Percentiles rank a stretch among this genome's conserved stretches.
Conservation (phyloP, 2,888 invertebrate species). For the Coecobrya sp. region DNA sequence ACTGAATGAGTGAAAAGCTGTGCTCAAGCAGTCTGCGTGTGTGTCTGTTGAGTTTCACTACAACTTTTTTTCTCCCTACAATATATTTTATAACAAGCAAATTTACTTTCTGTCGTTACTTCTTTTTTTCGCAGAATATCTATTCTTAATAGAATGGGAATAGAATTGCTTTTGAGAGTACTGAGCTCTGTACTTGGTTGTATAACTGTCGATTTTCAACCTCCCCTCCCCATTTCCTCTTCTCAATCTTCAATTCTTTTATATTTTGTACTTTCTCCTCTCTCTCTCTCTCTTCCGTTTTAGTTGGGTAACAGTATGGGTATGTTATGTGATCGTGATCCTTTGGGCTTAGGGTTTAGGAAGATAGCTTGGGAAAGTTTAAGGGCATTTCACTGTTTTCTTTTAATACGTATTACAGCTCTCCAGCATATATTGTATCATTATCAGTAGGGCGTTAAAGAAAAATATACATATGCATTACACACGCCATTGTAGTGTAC, state of each 20-base stretch:
- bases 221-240: not conserved
- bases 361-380: slow-evolving; percentile 67
- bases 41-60: not conserved
- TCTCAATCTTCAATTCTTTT: not conserved
- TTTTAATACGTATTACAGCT: slow-evolving; percentile 40
- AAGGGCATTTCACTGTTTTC: slow-evolving; percentile 69
- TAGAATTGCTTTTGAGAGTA: slow-evolving; percentile 3
- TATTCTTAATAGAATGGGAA: slow-evolving; percentile 48
- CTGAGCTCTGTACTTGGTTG: not conserved
- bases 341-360: slow-evolving; percentile 67
- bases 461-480: slow-evolving; percentile 32
- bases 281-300: no score
- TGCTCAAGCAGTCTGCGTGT: not conserved
- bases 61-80: not conserved
- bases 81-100: slow-evolving; percentile 54
- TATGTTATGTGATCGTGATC: slow-evolving; percentile 17
- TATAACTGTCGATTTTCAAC: slow-evolving; percentile 57
- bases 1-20: slow-evolving; percentile 54
- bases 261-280: not conserved
- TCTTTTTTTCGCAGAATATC: slow-evolving; percentile 39
- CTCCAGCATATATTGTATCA: slow-evolving; percentile 27
- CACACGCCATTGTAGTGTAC: slow-evolving; percentile 14
- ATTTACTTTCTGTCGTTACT: slow-evolving; percentile 64
- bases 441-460: not conserved
- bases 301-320: not conserved